Evolutionary conservation across 2,113 vertebrate species (phyloP).

Genomic region (Malaclemys terrapin): DNA sequence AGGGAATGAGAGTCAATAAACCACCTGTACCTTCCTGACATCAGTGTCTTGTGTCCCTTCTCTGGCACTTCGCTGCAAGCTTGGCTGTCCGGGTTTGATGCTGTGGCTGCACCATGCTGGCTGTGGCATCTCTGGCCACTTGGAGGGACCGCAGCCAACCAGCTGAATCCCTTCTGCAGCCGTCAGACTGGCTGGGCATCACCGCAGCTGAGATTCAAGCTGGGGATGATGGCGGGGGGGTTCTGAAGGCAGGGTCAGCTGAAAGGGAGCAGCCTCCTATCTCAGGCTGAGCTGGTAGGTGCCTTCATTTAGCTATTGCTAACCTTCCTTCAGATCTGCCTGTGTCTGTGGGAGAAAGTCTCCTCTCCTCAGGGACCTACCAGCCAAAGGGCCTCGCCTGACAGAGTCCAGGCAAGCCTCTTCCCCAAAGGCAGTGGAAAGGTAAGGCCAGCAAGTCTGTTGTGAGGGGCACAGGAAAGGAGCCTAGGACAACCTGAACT

Average conservation of each 20-base stretch:
- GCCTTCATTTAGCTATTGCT: background rate
- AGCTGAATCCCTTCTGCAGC: background rate
- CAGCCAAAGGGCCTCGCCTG: background rate
- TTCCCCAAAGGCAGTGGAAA: background rate
- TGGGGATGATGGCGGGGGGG: fast-evolving
- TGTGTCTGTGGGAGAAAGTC: background rate
- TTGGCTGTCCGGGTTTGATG: background rate
- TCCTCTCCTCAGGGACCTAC: background rate
- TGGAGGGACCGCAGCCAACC: background rate
- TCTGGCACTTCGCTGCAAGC: background rate
- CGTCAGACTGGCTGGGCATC: background rate
- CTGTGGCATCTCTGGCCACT: fast-evolving
- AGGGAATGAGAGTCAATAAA: slow-evolving; percentile 54
- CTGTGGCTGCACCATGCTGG: background rate
- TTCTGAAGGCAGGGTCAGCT: background rate
- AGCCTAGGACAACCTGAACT: too few species aligned
- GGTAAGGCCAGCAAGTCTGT: background rate
- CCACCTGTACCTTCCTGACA: background rate
- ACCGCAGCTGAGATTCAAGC: background rate
- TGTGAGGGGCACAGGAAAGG: background rate
- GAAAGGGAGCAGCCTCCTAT: background rate
- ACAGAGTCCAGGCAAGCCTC: background rate
- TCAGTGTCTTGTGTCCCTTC: background rate
- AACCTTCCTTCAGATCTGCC: background rate
- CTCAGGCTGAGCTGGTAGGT: background rate